Evolutionary conservation across 37 sponge, comb jelly and placozoan genomes (phyloP).

Genomic region (Oopsacas minuta): DNA sequence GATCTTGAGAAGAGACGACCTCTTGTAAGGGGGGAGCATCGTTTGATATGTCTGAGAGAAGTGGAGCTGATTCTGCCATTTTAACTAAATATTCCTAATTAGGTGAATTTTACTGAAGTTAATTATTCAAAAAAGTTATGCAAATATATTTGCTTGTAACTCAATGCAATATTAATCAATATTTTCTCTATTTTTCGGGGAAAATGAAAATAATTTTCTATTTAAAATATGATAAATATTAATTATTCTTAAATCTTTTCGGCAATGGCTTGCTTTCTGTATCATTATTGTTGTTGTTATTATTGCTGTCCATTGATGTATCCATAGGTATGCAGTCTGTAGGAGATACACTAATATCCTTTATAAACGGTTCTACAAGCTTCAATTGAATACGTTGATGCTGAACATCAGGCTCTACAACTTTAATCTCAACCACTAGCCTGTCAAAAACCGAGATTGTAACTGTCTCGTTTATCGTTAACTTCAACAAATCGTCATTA

Average conservation of each 20-base stretch:
- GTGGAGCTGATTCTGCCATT: background rate
- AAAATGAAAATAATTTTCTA: too few species aligned
- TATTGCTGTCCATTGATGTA: background rate
- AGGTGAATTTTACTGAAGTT: slow-evolving; percentile 23
- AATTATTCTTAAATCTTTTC: background rate
- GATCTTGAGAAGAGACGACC: background rate
- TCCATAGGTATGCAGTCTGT: too few species aligned
- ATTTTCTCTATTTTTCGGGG: too few species aligned
- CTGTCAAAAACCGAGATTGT: slow-evolving; percentile 51
- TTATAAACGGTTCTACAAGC: slow-evolving; percentile 47
- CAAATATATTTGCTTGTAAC: too few species aligned
- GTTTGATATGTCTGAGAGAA: background rate
- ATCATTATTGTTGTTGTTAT: background rate
- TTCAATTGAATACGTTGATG: slow-evolving; percentile 48
- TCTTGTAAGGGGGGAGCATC: background rate
- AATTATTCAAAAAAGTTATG: slow-evolving; percentile 17
- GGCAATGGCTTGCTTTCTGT: background rate
- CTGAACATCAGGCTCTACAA: slow-evolving; percentile 54
- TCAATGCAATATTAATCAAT: too few species aligned
- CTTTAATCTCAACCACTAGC: slow-evolving; percentile 45
- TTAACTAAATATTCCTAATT: background rate
- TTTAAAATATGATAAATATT: too few species aligned
- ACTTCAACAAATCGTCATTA: slow-evolving; percentile 21
- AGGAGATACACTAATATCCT: slow-evolving; percentile 28
- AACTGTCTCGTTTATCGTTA: slow-evolving; percentile 23